Evolutionary conservation across 2,113 vertebrate species (phyloP).

Genomic region (Columba livia): DNA sequence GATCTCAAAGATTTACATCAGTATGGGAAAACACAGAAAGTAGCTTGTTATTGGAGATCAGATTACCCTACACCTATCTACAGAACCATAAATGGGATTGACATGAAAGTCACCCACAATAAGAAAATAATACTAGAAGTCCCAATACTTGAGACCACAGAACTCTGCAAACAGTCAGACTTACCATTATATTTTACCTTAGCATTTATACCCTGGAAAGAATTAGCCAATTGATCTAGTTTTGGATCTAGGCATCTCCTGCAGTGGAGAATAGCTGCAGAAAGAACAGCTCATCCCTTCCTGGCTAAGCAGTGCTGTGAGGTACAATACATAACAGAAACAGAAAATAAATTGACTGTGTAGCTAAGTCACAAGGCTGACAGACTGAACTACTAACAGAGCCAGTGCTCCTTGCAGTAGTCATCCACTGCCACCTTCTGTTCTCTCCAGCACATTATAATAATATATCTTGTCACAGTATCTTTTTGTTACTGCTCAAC

Average conservation of each 20-base stretch:
- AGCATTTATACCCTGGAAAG: background rate
- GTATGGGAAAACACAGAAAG: background rate
- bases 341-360: background rate
- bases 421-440: conserved; percentile 52
- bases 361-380: background rate
- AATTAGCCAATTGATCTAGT: background rate
- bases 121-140: background rate
- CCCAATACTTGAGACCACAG: background rate
- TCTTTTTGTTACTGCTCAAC: background rate
- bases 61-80: background rate
- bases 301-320: background rate
- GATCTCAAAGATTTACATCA: background rate
- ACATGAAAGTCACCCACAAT: background rate
- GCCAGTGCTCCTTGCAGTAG: background rate
- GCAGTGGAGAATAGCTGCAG: background rate
- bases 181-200: background rate
- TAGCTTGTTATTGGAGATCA: background rate
- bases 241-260: background rate
- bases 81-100: background rate
- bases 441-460: background rate
- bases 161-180: background rate
- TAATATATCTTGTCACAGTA: background rate
- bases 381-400: background rate
- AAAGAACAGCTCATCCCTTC: background rate
- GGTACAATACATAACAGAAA: background rate